Percentiles rank a stretch among this genome's conserved stretches.
Evolutionary conservation across 2,797 vertebrate species (phyloP).

Genomic region (Columba guinea): DNA sequence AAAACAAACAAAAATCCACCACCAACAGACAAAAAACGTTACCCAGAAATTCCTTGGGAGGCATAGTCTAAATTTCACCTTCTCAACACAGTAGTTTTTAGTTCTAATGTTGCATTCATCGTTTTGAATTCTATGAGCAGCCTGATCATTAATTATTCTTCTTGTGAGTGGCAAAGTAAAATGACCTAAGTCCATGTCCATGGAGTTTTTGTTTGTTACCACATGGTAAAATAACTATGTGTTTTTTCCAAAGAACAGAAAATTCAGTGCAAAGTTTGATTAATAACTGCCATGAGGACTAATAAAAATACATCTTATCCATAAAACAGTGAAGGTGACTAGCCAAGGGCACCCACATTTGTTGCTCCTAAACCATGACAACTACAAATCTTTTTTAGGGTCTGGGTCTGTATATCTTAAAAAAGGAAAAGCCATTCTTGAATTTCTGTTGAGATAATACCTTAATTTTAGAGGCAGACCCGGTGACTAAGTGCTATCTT

Average conservation of each 20-base stretch:
- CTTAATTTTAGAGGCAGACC: not conserved
- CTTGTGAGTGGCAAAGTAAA: not conserved
- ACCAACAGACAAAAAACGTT: not conserved
- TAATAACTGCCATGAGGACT: conserved; percentile 20
- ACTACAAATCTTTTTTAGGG: not conserved
- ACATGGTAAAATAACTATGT: not conserved
- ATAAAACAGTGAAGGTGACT: conserved; percentile 51
- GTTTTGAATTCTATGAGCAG: not conserved
- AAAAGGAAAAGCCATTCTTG: not conserved
- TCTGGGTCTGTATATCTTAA: not conserved
- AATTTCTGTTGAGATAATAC: not conserved
- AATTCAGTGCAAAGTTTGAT: conserved; percentile 62
- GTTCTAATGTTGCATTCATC: fast-evolving
- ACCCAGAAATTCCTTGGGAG: not conserved
- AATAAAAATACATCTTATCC: not conserved
- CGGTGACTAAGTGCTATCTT: not conserved
- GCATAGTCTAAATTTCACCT: not conserved
- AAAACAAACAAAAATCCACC: not conserved
- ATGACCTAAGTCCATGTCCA: conserved; percentile 3
- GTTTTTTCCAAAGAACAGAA: conserved; percentile 53
- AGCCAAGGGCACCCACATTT: conserved; percentile 35
- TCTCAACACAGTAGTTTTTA: not conserved
- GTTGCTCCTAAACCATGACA: not conserved
- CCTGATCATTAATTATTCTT: not conserved
- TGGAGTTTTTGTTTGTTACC: conserved; percentile 53